Percentiles rank a stretch among this genome's conserved stretches.
Conservation (phyloP, 2,113 vertebrate genomes). For the Megaleporinus macrocephalus region DNA sequence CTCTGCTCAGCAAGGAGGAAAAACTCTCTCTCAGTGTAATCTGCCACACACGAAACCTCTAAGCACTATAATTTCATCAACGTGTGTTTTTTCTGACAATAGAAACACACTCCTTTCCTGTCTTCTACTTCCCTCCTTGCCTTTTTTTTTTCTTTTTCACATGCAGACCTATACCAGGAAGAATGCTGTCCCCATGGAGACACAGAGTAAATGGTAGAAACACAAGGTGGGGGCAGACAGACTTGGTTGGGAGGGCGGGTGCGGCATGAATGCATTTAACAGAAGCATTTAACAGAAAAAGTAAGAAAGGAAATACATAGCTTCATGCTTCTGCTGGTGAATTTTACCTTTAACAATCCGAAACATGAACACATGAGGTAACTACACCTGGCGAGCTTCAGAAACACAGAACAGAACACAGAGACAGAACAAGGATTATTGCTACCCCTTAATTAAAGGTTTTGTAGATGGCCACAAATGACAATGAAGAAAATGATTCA, state of each 20-base stretch:
- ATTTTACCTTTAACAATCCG: constrained; percentile 70
- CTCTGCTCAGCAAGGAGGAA: constrained; percentile 30
- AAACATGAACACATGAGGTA: constrained; percentile 64
- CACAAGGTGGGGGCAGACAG: constrained; percentile 52
- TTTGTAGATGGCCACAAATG: not conserved
- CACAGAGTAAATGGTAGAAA: constrained; percentile 64
- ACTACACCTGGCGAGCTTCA: constrained; percentile 63
- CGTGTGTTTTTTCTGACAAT: not conserved
- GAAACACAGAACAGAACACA: constrained; percentile 57
- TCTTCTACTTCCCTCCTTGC: constrained; percentile 21
- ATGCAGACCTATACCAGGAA: constrained; percentile 61
- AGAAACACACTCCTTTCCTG: not conserved
- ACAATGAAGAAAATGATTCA: not conserved
- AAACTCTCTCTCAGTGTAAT: not conserved
- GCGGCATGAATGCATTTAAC: constrained; percentile 36
- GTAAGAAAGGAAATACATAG: not conserved
- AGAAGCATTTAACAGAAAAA: not conserved
- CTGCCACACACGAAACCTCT: not conserved
- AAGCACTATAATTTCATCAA: constrained; percentile 4
- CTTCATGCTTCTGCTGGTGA: constrained; percentile 51
- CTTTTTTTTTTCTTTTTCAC: constrained; percentile 17
- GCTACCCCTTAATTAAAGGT: not conserved
- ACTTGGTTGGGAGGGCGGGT: constrained; percentile 31
- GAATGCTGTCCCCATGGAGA: constrained; percentile 73
- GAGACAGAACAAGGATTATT: constrained; percentile 47